These are phyloP conservation scores for Lagodon rhomboides DNA, from an alignment of 2,797 vertebrate species.

Conservation along the genomic window DNA sequence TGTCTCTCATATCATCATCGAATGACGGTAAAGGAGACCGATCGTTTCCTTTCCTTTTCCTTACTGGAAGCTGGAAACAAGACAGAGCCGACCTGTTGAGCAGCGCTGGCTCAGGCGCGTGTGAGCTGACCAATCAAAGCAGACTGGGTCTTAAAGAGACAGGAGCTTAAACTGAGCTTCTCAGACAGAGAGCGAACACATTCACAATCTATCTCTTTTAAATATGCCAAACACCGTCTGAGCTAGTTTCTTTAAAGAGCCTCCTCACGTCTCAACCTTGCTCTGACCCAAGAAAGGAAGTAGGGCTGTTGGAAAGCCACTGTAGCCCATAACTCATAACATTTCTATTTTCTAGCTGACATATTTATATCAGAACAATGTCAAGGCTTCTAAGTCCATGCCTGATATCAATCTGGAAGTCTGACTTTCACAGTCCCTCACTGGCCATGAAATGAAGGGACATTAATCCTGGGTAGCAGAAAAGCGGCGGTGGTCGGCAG, in stretches of 20 bases:
- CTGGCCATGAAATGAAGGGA: slow-evolving; percentile 70
- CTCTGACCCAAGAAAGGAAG: slow-evolving; percentile 66
- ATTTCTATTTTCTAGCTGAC: slow-evolving; percentile 60
- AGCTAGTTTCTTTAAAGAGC: slow-evolving; percentile 32
- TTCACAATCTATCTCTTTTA: too few relatives aligned
- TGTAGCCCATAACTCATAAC: slow-evolving; percentile 63
- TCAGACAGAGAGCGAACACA: too few relatives aligned
- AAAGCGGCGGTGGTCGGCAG: slow-evolving; percentile 51
- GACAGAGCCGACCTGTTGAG: too few relatives aligned
- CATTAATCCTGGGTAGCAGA: slow-evolving; percentile 72
- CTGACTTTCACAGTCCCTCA: slow-evolving; percentile 66
- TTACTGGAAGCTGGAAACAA: too few relatives aligned
- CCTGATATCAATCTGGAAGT: slow-evolving; percentile 69
- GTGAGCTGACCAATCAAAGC: too few relatives aligned
- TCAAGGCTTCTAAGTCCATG: slow-evolving; percentile 66
- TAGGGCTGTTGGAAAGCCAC: slow-evolving; percentile 64
- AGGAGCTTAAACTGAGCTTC: too few relatives aligned
- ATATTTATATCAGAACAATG: slow-evolving; percentile 77
- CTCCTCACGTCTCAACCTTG: slow-evolving; percentile 60
- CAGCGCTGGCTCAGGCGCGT: too few relatives aligned
- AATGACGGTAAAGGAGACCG: too few relatives aligned
- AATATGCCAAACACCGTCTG: slow-evolving; percentile 21
- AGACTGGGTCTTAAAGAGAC: too few relatives aligned
- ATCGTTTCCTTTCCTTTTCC: too few relatives aligned
- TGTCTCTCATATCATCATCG: not conserved